A percentile compares a stretch with the other conserved stretches of the same genome.
Conservation (phyloP, 2,888 invertebrate genomes). For the Drosophila pseudotakahashii region DNA sequence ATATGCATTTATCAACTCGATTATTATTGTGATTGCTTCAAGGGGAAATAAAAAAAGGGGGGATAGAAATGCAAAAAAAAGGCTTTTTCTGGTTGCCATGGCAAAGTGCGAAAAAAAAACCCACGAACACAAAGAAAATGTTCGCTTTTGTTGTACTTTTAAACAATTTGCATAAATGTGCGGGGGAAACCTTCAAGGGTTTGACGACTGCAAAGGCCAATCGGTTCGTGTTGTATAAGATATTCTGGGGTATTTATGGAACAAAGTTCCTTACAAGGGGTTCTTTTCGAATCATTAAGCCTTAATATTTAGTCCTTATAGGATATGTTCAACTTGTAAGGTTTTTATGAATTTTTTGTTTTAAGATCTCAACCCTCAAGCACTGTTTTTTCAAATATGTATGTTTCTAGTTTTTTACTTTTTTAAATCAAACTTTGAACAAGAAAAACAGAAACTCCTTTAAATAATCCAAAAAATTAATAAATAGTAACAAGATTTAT, state of each 20-base stretch:
- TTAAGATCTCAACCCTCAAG: too few relatives aligned
- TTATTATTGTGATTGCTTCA: conserved; percentile 36
- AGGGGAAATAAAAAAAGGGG: background rate
- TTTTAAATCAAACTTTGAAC: background rate
- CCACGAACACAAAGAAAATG: conserved; percentile 17
- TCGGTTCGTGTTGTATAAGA: conserved; percentile 29
- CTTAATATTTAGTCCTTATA: background rate
- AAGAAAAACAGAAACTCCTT: background rate
- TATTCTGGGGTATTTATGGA: conserved; percentile 17
- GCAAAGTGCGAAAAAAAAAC: conserved; percentile 26
- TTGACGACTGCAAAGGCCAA: conserved; percentile 30
- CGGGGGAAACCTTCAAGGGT: conserved; percentile 27
- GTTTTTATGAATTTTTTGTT: too few relatives aligned
- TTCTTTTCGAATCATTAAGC: background rate
- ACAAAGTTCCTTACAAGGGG: background rate
- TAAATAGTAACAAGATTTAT: too few relatives aligned
- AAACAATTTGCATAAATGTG: conserved; percentile 37
- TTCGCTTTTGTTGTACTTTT: conserved; percentile 33
- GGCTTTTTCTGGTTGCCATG: conserved; percentile 31
- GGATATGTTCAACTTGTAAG: too few relatives aligned
- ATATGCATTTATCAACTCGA: conserved; percentile 39
- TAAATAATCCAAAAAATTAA: background rate
- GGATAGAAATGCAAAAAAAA: background rate
- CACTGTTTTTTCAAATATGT: too few relatives aligned
- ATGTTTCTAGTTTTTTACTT: too few relatives aligned